Evolutionary conservation across 1,140 invertebrate genomes (phyloP), one percentile per base, ranked within the genome.

Genomic region (Drosophila athabasca): DNA sequence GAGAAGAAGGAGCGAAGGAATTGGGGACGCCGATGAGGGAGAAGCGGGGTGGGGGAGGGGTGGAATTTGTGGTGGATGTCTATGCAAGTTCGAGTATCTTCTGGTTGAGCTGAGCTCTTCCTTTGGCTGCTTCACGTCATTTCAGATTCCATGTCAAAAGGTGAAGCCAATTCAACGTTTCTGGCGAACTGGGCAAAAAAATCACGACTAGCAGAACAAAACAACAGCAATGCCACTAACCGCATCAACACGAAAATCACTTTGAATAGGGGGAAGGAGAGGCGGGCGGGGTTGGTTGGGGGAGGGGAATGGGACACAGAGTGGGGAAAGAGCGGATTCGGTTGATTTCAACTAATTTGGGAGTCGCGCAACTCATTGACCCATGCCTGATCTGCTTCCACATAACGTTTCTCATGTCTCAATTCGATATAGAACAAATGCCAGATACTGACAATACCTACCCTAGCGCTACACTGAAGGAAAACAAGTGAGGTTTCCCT

Each of bases 81-180:
- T 39, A 52, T 43, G 57, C 54, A 52, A 19, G 35, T 39, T 39
- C 35, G 35, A 69, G 31, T 44, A 64, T 31, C 50, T 46, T 41
- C 61, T 62, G 48, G 76, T 67, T 74, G 45, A 65, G 65, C 44
- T 78, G 65, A 77, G 66, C 60, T 87, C 61, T 65, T 58, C 65
- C 78, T 65, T 75, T 75, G 76, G 75, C 76, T 76, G 78, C 79
- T 80, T 76, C 83, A 88, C 84, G 84, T 88, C 83, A 88, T 89
- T 89, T 89, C 76, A 69, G 76, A 88, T 88, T 89, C 84, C 83
- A 88, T 88, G 83, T 88, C 83, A 89, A 88, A 88, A 88, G 83
- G 83, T 88, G 83, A 88, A 88, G 83, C 79, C 83, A 88, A 88
- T 89, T 88, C 76, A 83, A 59, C 76, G 84, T 77, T 88, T 89